These are phyloP conservation scores for Calameuta filiformis DNA, from an alignment of 2,888 invertebrate genomes.

Conservation along the genomic window DNA sequence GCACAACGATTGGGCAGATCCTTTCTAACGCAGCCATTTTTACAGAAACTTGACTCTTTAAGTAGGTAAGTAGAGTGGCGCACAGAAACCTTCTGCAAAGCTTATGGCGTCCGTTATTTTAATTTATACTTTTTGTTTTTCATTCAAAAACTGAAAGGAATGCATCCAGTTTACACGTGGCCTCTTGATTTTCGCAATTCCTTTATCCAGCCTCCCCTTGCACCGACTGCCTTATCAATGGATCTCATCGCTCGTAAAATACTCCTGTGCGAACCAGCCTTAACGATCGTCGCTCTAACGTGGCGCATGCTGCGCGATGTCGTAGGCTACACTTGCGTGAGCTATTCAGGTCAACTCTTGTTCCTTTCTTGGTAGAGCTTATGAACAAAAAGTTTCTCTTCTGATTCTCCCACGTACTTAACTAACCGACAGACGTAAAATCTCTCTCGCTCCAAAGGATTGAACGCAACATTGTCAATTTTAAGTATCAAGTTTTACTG, in stretches of 20 bases:
- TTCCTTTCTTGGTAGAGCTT: constrained; percentile 30
- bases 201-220: neutral
- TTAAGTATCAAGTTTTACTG: neutral
- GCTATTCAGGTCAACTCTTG: constrained; percentile 46
- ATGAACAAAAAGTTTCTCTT: constrained; percentile 25
- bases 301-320: constrained; percentile 3
- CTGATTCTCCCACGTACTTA: neutral
- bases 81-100: neutral
- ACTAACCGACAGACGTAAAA: neutral
- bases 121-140: neutral
- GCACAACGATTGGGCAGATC: neutral
- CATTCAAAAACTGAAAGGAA: neutral
- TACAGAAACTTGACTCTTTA: neutral
- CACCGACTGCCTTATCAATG: neutral
- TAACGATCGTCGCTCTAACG: constrained; percentile 1
- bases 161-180: neutral
- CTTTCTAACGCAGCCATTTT: neutral
- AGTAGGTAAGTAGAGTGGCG: too few relatives aligned
- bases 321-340: constrained; percentile 14
- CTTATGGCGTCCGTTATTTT: neutral
- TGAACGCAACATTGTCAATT: too few relatives aligned
- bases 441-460: neutral
- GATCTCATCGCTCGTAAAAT: neutral
- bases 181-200: neutral
- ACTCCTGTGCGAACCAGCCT: neutral